Evolutionary conservation across 2,888 invertebrate species (phyloP).

Genomic region (Colostygia pectinataria): DNA sequence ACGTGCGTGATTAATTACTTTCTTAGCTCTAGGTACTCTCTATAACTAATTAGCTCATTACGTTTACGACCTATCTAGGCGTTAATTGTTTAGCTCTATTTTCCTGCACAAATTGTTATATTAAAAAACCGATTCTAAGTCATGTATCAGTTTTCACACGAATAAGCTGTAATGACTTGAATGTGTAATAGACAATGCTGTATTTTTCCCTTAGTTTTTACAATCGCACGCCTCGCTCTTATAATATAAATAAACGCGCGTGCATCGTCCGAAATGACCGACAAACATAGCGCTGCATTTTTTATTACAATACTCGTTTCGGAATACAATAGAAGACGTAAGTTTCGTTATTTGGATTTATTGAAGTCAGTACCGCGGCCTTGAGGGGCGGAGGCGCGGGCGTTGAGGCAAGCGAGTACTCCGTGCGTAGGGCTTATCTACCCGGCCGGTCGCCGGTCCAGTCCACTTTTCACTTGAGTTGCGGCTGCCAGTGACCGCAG

Average conservation of each 20-base stretch:
- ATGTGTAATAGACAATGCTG: neutral
- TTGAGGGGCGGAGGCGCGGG: conserved; percentile 48
- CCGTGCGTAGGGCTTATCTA: conserved; percentile 64
- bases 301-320: conserved; percentile 52
- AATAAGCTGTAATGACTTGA: too few species aligned
- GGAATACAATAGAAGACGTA: conserved; percentile 62
- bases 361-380: conserved; percentile 71
- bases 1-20: too few species aligned
- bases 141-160: too few species aligned
- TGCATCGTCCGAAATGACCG: conserved; percentile 15
- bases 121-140: too few species aligned
- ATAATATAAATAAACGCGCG: conserved; percentile 15
- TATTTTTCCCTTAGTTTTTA: neutral
- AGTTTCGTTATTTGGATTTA: conserved; percentile 55
- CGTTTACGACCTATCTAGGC: too few species aligned
- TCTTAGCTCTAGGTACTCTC: too few species aligned
- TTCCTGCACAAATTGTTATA: too few species aligned
- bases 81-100: too few species aligned
- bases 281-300: conserved; percentile 31
- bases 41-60: too few species aligned
- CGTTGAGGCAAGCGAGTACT: conserved; percentile 32
- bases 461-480: conserved; percentile 60
- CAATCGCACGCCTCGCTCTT: neutral
- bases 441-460: conserved; percentile 50
- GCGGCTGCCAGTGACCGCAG: conserved; percentile 54